Conservation (phyloP, 1,140 invertebrate species). For the Polyergus mexicanus region DNA sequence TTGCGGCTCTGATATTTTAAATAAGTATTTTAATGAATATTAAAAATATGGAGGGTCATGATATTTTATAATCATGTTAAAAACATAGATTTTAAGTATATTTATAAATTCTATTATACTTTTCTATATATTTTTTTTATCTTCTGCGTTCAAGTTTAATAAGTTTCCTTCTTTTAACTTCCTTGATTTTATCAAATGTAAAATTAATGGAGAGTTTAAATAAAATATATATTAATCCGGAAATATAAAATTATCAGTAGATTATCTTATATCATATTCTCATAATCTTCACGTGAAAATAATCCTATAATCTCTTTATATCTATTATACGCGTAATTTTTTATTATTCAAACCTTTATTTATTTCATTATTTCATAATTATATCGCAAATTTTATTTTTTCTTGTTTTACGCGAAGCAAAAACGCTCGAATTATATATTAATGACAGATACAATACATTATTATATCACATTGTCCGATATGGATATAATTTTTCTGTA, state of each 20-base stretch:
- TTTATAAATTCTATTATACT: not conserved
- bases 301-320: not conserved
- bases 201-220: not conserved
- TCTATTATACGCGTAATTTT: not conserved
- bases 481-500: conserved; percentile 19
- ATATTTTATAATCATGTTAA: not conserved
- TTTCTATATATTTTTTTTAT: not conserved
- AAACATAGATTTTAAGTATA: not conserved
- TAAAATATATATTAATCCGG: not conserved
- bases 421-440: conserved; percentile 18
- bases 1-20: not conserved
- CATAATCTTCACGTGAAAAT: not conserved
- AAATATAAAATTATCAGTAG: not conserved
- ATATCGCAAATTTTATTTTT: not conserved
- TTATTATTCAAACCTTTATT: not conserved
- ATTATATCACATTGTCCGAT: not conserved
- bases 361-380: not conserved
- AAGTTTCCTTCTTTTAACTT: not conserved
- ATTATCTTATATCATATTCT: not conserved
- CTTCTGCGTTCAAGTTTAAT: not conserved
- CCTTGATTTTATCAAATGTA: not conserved
- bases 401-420: not conserved
- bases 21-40: not conserved
- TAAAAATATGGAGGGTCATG: not conserved
- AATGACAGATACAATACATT: not conserved